Evolutionary conservation across 2,113 vertebrate genomes (phyloP).

Genomic region (Sylvietta virens): DNA sequence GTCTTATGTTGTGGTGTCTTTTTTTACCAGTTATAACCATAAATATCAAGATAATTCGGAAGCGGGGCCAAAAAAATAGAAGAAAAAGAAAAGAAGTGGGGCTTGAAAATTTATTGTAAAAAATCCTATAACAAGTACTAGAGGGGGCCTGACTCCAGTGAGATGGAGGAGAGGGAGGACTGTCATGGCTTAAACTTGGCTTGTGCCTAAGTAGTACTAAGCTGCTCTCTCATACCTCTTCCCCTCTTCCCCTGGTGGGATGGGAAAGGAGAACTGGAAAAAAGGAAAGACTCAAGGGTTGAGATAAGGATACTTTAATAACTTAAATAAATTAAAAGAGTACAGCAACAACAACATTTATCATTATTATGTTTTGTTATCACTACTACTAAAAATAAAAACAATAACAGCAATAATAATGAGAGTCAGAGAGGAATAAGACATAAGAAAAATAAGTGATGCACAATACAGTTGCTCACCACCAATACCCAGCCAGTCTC

Average conservation of each 20-base stretch:
- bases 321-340: background rate
- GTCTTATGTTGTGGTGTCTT: background rate
- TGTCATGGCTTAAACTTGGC: background rate
- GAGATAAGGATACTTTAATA: background rate
- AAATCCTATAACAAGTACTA: background rate
- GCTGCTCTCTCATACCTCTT: background rate
- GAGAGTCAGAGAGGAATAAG: background rate
- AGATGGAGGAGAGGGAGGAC: background rate
- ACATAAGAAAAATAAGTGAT: background rate
- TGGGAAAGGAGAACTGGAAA: background rate
- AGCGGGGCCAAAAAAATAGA: fast-evolving
- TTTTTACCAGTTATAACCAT: background rate
- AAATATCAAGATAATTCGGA: background rate
- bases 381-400: fast-evolving
- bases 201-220: background rate
- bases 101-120: background rate
- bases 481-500: background rate
- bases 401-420: background rate
- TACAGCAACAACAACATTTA: too few species aligned
- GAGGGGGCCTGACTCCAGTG: background rate
- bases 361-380: background rate
- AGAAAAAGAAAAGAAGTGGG: fast-evolving
- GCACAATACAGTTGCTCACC: too few species aligned
- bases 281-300: background rate
- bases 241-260: background rate